Conservation (phyloP, 2,113 vertebrate species). For the Euleptes europaea region DNA sequence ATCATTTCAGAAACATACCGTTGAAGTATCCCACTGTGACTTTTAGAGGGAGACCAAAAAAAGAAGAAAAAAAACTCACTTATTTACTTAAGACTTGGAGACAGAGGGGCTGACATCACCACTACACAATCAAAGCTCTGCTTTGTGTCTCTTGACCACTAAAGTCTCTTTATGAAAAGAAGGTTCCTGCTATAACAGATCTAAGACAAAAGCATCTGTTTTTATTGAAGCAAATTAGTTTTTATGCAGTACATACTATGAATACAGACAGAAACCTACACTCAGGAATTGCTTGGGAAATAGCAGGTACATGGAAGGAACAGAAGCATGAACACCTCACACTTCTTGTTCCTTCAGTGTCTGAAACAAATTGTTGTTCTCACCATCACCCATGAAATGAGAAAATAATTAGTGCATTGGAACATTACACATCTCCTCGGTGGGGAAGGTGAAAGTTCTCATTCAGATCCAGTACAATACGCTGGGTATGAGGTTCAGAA, state of each 20-base stretch:
- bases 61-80: not conserved
- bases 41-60: conserved; percentile 13
- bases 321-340: not conserved
- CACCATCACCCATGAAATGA: not conserved
- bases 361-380: not conserved
- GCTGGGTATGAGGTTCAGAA: not conserved
- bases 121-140: not conserved
- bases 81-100: conserved; percentile 4
- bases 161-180: not conserved
- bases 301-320: not conserved
- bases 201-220: conserved; percentile 15
- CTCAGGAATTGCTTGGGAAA: not conserved
- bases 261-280: not conserved
- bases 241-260: not conserved
- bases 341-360: not conserved
- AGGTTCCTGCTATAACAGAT: not conserved
- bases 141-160: conserved; percentile 8
- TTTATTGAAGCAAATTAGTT: not conserved
- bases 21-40: conserved; percentile 26
- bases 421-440: not conserved
- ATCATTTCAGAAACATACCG: conserved; percentile 2
- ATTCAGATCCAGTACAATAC: not conserved
- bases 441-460: not conserved
- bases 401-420: not conserved
- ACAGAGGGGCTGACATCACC: not conserved